phyloP scores from a whole-genome alignment of 1,140 invertebrate genomes.

The Sitodiplosis mosellana region DNA sequence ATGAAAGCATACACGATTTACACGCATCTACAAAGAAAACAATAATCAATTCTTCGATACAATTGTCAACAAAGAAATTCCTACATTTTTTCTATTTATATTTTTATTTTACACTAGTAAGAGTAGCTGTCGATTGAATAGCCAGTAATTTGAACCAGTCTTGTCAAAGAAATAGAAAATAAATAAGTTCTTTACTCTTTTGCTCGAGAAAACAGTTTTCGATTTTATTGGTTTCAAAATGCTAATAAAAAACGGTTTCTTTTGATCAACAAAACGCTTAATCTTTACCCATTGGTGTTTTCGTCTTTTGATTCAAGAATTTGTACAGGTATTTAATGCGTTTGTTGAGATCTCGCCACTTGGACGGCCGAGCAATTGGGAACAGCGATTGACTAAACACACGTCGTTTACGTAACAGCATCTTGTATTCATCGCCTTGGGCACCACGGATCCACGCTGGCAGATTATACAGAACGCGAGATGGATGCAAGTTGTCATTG shows the following conservation, averaged over 20 bases:
- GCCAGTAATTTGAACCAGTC: too few relatives aligned
- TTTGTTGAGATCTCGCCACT: slow-evolving; percentile 54
- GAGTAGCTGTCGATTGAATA: too few relatives aligned
- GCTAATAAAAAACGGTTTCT: neutral
- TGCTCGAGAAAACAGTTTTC: neutral
- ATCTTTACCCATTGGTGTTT: slow-evolving; percentile 35
- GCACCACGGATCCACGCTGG: slow-evolving; percentile 75
- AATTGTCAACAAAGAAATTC: neutral
- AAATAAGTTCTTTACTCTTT: too few relatives aligned
- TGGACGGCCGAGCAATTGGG: slow-evolving; percentile 44
- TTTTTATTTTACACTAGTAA: neutral
- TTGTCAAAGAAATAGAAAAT: too few relatives aligned
- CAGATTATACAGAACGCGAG: slow-evolving; percentile 61
- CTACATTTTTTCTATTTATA: neutral
- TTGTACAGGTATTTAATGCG: slow-evolving; percentile 53
- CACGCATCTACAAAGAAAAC: neutral
- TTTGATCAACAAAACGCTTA: slow-evolving; percentile 14
- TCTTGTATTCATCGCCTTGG: slow-evolving; percentile 65
- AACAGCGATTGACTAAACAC: slow-evolving; percentile 35
- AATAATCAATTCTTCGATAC: too few relatives aligned
- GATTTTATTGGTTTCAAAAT: neutral
- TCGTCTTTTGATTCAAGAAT: slow-evolving; percentile 61
- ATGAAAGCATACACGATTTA: neutral
- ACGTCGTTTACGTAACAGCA: slow-evolving; percentile 56
- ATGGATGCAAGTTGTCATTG: slow-evolving; percentile 59